Conservation (phyloP, 1,140 invertebrate genomes). For the Caenorhabditis elegans region DNA sequence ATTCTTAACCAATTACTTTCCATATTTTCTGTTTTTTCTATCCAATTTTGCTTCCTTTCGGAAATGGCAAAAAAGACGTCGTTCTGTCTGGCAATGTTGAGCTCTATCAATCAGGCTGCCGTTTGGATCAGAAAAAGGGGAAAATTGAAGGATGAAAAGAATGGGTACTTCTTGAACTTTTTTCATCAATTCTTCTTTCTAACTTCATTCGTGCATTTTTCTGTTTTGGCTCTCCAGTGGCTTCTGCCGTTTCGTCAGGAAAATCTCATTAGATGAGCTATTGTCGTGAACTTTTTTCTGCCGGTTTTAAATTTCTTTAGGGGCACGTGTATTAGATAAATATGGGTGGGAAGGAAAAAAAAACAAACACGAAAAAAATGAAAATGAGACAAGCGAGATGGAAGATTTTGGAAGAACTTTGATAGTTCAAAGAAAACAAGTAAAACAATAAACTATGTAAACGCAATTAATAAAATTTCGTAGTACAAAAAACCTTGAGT, state of each 20-base stretch:
- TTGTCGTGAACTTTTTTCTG: background rate
- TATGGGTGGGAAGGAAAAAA: background rate
- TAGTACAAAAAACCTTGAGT: no score
- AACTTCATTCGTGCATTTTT: background rate
- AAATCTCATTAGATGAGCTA: constrained; percentile 32
- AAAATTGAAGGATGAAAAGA: no score
- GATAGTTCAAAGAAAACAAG: background rate
- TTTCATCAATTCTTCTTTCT: background rate
- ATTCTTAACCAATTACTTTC: no score
- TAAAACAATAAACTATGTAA: no score
- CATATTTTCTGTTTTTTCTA: background rate
- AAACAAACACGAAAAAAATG: background rate
- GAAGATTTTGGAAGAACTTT: background rate
- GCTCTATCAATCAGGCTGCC: background rate
- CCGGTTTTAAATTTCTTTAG: no score
- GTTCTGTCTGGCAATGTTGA: background rate
- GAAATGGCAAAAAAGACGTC: background rate
- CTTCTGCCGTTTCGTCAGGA: background rate
- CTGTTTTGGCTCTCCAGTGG: background rate
- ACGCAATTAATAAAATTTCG: no score
- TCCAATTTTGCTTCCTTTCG: background rate
- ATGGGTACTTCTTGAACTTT: background rate
- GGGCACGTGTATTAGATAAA: background rate
- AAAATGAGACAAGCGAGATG: background rate
- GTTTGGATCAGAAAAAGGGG: background rate